Evolutionary conservation across 2,113 vertebrate species (phyloP).

Genomic region (Oreochromis spilurus): DNA sequence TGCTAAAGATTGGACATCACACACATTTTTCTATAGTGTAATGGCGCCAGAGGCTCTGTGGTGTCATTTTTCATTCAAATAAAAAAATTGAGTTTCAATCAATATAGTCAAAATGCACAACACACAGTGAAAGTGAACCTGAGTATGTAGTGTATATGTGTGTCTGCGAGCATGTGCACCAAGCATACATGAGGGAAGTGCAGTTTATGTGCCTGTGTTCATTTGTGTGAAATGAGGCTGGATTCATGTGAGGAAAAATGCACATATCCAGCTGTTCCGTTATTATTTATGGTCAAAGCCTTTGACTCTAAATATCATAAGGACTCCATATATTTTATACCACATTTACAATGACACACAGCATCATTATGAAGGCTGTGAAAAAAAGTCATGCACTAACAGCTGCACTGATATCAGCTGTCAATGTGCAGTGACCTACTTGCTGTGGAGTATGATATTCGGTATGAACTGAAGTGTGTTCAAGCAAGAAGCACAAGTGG

Average conservation of each 20-base stretch:
- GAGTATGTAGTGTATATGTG: not conserved
- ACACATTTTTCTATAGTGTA: not conserved
- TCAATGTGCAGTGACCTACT: slow-evolving; percentile 14
- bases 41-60: not conserved
- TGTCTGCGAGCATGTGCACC: not conserved
- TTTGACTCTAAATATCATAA: not conserved
- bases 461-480: not conserved
- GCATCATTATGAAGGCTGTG: not conserved
- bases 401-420: not conserved
- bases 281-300: not conserved
- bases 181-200: not conserved
- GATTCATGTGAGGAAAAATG: not conserved
- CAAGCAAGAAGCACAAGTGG: not conserved
- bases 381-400: not conserved
- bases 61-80: not conserved
- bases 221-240: not conserved
- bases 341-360: not conserved
- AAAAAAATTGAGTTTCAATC: not conserved
- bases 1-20: not conserved
- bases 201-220: not conserved
- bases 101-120: not conserved
- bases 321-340: not conserved
- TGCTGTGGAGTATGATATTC: not conserved
- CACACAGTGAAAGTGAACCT: not conserved
- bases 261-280: not conserved